phyloP scores from a whole-genome alignment of 2,888 invertebrate species.

The Caenorhabditis virilis region DNA sequence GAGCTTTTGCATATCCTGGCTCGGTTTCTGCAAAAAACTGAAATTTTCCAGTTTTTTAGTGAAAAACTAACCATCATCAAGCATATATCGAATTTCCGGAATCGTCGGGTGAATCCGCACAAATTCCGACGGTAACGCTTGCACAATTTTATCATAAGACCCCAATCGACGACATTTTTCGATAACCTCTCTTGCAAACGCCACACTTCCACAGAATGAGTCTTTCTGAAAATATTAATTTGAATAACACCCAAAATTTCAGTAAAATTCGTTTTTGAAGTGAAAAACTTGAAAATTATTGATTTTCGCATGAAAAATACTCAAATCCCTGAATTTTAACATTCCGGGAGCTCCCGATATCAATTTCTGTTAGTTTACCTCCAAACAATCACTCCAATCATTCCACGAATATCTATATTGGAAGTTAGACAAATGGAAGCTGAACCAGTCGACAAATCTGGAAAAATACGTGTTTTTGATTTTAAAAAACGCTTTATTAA shows the following conservation, averaged over 20 bases:
- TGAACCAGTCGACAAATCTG: constrained; percentile 94
- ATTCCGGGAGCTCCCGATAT: too few species aligned
- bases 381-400: constrained; percentile 71
- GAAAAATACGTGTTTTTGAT: too few species aligned
- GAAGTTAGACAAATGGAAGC: constrained; percentile 97
- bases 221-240: constrained; percentile 40
- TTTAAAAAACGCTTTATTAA: constrained; percentile 5
- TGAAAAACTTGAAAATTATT: too few species aligned
- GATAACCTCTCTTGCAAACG: constrained; percentile 90
- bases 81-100: constrained; percentile 75
- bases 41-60: not conserved
- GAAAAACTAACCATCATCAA: constrained; percentile 55
- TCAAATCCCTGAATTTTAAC: too few species aligned
- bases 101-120: constrained; percentile 82
- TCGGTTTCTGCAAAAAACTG: constrained; percentile 4
- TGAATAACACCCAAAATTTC: not conserved
- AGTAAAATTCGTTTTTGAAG: not conserved
- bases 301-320: too few species aligned
- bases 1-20: constrained; percentile 20
- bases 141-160: constrained; percentile 89
- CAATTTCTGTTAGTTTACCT: constrained; percentile 44
- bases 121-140: constrained; percentile 88
- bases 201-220: constrained; percentile 81
- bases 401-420: constrained; percentile 98
- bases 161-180: constrained; percentile 84